A percentile compares a stretch with the other conserved stretches of the same genome.
phyloP scores from a whole-genome alignment of 1,140 invertebrate species.

The Panagrolaimus sp. region DNA sequence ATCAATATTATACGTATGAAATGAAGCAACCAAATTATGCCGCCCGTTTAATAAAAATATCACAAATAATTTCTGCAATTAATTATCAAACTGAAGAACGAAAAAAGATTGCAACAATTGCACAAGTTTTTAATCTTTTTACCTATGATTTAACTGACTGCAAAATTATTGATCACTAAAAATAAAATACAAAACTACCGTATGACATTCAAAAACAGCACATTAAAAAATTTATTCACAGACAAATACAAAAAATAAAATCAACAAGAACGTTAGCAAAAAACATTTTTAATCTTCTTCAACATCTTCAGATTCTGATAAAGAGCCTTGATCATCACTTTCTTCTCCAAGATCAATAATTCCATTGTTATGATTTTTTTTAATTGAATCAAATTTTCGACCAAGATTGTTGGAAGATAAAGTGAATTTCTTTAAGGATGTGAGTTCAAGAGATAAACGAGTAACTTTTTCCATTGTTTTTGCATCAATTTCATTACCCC shows the following conservation, averaged over 20 bases:
- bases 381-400: not conserved
- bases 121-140: slow-evolving; percentile 6
- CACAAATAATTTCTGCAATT: not conserved
- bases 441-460: not conserved
- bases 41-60: not conserved
- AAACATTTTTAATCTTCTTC: slow-evolving; percentile 69
- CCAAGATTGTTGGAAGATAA: not conserved
- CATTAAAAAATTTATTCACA: slow-evolving; percentile 20
- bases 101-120: not conserved
- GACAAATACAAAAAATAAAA: slow-evolving; percentile 15
- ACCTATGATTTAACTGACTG: slow-evolving; percentile 6
- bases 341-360: not conserved
- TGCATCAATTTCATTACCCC: not conserved
- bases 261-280: too few species aligned
- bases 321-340: not conserved
- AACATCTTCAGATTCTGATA: not conserved
- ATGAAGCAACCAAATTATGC: slow-evolving; percentile 3
- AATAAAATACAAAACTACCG: slow-evolving; percentile 3
- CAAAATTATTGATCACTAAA: not conserved
- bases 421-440: not conserved
- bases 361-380: not conserved
- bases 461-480: not conserved
- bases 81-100: not conserved
- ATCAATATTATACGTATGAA: slow-evolving; percentile 9
- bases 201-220: not conserved